Evolutionary conservation across 1,140 invertebrate species (phyloP).

Genomic region (Wasmannia auropunctata): DNA sequence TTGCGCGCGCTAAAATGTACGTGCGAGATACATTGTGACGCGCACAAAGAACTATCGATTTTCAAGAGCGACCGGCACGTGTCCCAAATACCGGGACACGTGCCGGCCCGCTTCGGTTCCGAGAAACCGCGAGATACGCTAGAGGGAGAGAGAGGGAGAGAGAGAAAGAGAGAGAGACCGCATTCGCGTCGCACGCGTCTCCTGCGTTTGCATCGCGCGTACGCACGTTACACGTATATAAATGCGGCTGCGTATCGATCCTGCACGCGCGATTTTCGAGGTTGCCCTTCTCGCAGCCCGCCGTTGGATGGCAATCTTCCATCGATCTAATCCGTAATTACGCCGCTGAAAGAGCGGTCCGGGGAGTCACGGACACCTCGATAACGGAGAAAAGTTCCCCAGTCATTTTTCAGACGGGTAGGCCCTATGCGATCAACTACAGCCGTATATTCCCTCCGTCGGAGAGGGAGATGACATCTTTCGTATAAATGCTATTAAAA

Average conservation of each 20-base stretch:
- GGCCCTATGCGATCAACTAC: slow-evolving; percentile 24
- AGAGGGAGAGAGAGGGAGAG: not conserved
- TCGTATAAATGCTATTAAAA: slow-evolving; percentile 37
- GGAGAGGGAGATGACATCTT: slow-evolving; percentile 27
- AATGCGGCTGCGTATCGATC: slow-evolving; percentile 56
- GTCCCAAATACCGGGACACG: slow-evolving; percentile 58
- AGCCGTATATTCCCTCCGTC: not conserved
- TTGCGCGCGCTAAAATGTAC: slow-evolving; percentile 67
- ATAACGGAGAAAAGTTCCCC: slow-evolving; percentile 45
- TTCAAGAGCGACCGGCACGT: slow-evolving; percentile 55
- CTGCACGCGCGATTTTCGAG: slow-evolving; percentile 60
- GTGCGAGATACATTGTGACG: slow-evolving; percentile 39
- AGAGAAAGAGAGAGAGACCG: not conserved
- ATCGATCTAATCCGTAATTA: slow-evolving; percentile 80
- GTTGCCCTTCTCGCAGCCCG: slow-evolving; percentile 65
- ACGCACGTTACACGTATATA: slow-evolving; percentile 23
- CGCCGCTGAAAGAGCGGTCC: slow-evolving; percentile 77
- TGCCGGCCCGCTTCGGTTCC: slow-evolving; percentile 34
- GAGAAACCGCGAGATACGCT: slow-evolving; percentile 49
- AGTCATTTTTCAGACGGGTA: slow-evolving; percentile 51
- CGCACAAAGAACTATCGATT: slow-evolving; percentile 65
- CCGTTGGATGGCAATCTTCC: slow-evolving; percentile 66
- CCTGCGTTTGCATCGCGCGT: slow-evolving; percentile 27
- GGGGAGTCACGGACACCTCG: slow-evolving; percentile 58
- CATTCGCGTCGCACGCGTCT: slow-evolving; percentile 39